A percentile compares a stretch with the other conserved stretches of the same genome.
phyloP scores from a whole-genome alignment of 2,888 invertebrate species.

The Syrphus vitripennis region DNA sequence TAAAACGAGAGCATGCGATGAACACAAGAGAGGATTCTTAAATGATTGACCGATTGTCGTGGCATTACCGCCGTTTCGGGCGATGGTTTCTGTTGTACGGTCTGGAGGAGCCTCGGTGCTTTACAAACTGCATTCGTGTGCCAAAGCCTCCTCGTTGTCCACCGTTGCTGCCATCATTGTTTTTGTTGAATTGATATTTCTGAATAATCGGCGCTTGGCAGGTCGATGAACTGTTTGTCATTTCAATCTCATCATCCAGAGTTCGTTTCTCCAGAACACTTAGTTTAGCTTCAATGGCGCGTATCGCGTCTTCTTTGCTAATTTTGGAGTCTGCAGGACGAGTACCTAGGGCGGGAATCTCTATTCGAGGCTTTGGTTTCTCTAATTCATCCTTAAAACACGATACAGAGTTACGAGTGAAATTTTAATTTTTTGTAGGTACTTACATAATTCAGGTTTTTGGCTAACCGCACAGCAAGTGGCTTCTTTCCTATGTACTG shows the following conservation, averaged over 20 bases:
- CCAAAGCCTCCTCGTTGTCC: slow-evolving; percentile 69
- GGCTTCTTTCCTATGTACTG: slow-evolving; percentile 88
- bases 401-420: background rate
- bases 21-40: slow-evolving; percentile 47
- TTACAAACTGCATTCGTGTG: slow-evolving; percentile 74
- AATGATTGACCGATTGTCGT: background rate
- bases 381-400: slow-evolving; percentile 87
- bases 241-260: slow-evolving; percentile 87
- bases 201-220: slow-evolving; percentile 86
- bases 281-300: slow-evolving; percentile 93
- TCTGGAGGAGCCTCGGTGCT: slow-evolving; percentile 72
- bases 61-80: slow-evolving; percentile 76
- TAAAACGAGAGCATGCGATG: slow-evolving; percentile 22
- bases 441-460: slow-evolving; percentile 86
- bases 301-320: slow-evolving; percentile 91
- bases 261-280: slow-evolving; percentile 88
- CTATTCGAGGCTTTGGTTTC: slow-evolving; percentile 88
- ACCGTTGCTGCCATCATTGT: slow-evolving; percentile 73
- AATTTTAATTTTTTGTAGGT: background rate
- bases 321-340: slow-evolving; percentile 84
- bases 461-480: slow-evolving; percentile 91
- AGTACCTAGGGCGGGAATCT: slow-evolving; percentile 89
- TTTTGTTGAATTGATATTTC: slow-evolving; percentile 84
- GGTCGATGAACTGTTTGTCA: slow-evolving; percentile 79
- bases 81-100: slow-evolving; percentile 78